Percentiles rank a stretch among this genome's conserved stretches.
These are phyloP conservation scores for Dendroctonus valens DNA, from an alignment of 1,140 invertebrate species.

Conservation along the genomic window DNA sequence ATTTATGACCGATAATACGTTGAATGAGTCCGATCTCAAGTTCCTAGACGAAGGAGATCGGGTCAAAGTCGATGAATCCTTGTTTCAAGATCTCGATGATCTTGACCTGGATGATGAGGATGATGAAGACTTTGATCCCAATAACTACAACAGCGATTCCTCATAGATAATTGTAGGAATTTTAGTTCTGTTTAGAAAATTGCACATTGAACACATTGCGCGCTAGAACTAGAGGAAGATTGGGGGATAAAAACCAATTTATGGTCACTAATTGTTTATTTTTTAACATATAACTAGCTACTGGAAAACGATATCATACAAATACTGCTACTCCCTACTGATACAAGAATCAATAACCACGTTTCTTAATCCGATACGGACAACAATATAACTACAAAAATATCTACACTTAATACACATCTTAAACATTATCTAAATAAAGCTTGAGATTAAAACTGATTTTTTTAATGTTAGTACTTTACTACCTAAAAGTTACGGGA, in stretches of 20 bases:
- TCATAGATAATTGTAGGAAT: slow-evolving; percentile 18
- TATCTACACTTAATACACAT: slow-evolving; percentile 39
- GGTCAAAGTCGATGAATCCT: slow-evolving; percentile 90
- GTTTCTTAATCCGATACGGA: slow-evolving; percentile 43
- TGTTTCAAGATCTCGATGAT: slow-evolving; percentile 92
- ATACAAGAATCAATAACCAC: slow-evolving; percentile 41
- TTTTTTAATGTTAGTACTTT: slow-evolving; percentile 4
- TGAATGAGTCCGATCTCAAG: slow-evolving; percentile 94
- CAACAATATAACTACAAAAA: slow-evolving; percentile 34
- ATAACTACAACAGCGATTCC: slow-evolving; percentile 35
- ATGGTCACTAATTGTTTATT: no score
- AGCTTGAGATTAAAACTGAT: no score
- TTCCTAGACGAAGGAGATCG: slow-evolving; percentile 89
- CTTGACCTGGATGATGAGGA: slow-evolving; percentile 79
- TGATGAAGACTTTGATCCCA: slow-evolving; percentile 57
- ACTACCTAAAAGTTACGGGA: neutral
- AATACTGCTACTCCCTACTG: slow-evolving; percentile 34
- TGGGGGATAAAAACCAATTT: no score
- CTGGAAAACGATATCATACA: slow-evolving; percentile 15
- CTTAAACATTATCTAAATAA: slow-evolving; percentile 13
- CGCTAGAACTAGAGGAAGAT: no score
- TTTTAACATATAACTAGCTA: no score
- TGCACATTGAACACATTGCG: no score
- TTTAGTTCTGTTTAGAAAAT: no score
- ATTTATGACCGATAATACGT: slow-evolving; percentile 86